phyloP scores from a whole-genome alignment of 2,113 vertebrate species.

The Oreocharis arfaki region DNA sequence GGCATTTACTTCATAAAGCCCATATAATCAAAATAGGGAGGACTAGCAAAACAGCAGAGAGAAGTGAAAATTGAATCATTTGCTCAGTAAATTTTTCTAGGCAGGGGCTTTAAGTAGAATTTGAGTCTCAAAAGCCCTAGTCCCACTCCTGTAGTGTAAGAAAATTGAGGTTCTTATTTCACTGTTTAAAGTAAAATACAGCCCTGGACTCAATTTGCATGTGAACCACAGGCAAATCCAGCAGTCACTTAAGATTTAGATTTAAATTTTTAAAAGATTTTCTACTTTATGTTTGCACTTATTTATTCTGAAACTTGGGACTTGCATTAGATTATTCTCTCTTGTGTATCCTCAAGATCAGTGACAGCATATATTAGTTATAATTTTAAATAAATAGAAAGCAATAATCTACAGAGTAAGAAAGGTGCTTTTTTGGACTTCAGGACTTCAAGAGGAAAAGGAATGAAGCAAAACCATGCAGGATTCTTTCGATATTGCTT shows the following conservation, averaged over 20 bases:
- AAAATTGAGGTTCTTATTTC: not conserved
- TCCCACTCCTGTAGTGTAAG: not conserved
- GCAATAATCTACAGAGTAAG: not conserved
- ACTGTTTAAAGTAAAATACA: not conserved
- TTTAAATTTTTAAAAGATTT: not conserved
- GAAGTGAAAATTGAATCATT: not conserved
- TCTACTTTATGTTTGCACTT: not conserved
- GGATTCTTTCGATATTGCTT: not conserved
- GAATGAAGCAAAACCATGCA: not conserved
- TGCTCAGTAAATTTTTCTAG: not conserved
- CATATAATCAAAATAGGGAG: not conserved
- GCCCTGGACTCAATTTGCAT: not conserved
- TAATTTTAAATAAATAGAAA: not conserved
- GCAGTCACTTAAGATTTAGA: not conserved
- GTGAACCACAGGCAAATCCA: not conserved
- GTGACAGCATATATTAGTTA: not conserved
- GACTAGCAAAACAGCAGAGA: not conserved
- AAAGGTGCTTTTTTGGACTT: not conserved
- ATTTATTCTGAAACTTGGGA: not conserved
- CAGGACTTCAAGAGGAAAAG: not conserved
- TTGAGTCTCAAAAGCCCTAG: not conserved
- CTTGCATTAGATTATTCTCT: not conserved
- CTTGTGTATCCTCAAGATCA: not conserved
- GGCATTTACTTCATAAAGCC: not conserved
- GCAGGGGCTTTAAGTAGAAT: not conserved